These are phyloP conservation scores for Dromaius novaehollandiae DNA, from an alignment of 2,113 vertebrate species.

Conservation along the genomic window DNA sequence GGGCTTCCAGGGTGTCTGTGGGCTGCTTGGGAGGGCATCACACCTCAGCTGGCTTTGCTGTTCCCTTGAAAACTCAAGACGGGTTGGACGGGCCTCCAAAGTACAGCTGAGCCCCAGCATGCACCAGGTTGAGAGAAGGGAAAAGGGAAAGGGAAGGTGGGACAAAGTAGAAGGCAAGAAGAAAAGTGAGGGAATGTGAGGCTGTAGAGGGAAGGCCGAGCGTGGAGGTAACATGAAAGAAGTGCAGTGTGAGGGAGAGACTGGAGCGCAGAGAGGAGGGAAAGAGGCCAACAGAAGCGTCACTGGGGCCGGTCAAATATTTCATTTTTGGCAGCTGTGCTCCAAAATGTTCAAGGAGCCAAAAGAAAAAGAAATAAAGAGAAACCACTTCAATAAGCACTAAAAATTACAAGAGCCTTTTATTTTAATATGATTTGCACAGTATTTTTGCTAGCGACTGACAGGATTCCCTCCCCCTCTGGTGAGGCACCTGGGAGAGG, in stretches of 20 bases:
- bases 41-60: not conserved
- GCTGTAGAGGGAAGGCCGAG: not conserved
- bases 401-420: slow-evolving; percentile 55
- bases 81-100: not conserved
- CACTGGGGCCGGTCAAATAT: slow-evolving; percentile 22
- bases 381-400: slow-evolving; percentile 60
- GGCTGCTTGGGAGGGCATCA: not conserved
- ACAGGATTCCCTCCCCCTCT: slow-evolving; percentile 64
- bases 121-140: not conserved
- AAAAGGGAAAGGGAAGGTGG: not conserved
- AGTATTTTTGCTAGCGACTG: slow-evolving; percentile 47
- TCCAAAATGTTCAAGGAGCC: slow-evolving; percentile 21
- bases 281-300: slow-evolving; percentile 39
- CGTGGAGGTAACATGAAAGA: not conserved
- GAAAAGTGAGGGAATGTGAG: fast-evolving
- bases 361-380: slow-evolving; percentile 36
- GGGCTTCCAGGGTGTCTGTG: not conserved
- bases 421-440: slow-evolving; percentile 60
- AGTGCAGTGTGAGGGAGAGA: not conserved
- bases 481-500: slow-evolving; percentile 50
- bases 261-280: not conserved
- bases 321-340: slow-evolving; percentile 29
- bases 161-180: not conserved
- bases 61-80: not conserved
- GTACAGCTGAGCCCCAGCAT: not conserved